phyloP scores from a whole-genome alignment of 2,797 vertebrate species.

The Karalla daura region DNA sequence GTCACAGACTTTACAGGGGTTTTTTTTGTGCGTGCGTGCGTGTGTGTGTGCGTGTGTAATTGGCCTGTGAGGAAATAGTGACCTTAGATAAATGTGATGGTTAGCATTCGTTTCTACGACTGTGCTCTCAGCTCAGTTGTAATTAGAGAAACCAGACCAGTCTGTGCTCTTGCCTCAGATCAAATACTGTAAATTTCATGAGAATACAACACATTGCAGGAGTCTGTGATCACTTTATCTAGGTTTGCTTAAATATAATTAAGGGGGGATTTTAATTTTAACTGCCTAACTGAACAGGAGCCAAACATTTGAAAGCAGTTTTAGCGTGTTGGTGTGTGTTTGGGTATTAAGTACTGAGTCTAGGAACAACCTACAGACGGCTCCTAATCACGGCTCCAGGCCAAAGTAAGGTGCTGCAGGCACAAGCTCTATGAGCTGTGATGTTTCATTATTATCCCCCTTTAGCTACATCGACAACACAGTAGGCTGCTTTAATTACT shows the following conservation, averaged over 20 bases:
- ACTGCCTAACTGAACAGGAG: not conserved
- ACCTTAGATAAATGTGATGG: constrained; percentile 43
- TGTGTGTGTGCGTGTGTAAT: too few species aligned
- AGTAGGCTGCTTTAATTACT: constrained; percentile 83
- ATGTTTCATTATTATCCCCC: constrained; percentile 81
- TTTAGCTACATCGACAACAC: constrained; percentile 78
- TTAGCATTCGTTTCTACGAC: constrained; percentile 36
- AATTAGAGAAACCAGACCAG: constrained; percentile 13
- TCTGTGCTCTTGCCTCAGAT: constrained; percentile 28
- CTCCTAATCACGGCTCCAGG: constrained; percentile 66
- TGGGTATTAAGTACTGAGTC: constrained; percentile 44
- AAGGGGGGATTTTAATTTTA: not conserved
- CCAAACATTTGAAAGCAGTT: constrained; percentile 32
- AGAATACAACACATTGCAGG: constrained; percentile 13
- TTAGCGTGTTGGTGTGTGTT: constrained; percentile 20
- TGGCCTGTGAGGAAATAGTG: constrained; percentile 37
- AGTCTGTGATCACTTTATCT: constrained; percentile 11
- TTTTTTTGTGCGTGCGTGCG: too few species aligned
- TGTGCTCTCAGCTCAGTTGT: constrained; percentile 11
- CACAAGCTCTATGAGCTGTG: constrained; percentile 66
- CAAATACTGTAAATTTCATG: constrained; percentile 16
- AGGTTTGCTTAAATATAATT: not conserved
- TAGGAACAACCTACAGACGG: constrained; percentile 63
- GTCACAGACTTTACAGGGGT: constrained; percentile 38
- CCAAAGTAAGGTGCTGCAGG: constrained; percentile 67